Evolutionary conservation across 2,797 vertebrate genomes (phyloP).

Genomic region (Allochrocebus solatus): DNA sequence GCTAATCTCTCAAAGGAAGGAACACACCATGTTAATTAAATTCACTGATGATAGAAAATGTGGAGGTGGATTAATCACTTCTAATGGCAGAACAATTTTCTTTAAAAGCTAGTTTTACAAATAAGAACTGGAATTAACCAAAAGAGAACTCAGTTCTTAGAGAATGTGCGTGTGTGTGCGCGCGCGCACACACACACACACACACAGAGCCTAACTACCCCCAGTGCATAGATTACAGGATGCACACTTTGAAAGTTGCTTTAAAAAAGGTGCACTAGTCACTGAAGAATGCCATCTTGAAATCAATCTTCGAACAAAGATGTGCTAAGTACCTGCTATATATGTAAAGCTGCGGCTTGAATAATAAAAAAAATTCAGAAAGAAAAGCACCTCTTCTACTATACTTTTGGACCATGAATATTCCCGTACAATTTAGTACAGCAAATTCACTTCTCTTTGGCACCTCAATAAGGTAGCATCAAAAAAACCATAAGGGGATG

Average conservation of each 20-base stretch:
- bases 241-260: background rate
- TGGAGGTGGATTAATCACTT: constrained; percentile 58
- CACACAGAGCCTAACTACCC: background rate
- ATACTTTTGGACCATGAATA: background rate
- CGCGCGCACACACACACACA: fast-evolving
- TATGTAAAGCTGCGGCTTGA: background rate
- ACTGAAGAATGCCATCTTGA: background rate
- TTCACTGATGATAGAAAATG: constrained; percentile 61
- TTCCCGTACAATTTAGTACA: background rate
- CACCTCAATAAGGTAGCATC: background rate
- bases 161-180: fast-evolving
- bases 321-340: background rate
- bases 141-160: constrained; percentile 1
- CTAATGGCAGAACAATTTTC: constrained; percentile 53
- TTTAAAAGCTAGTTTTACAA: constrained; percentile 62
- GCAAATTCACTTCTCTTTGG: background rate
- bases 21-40: constrained; percentile 57
- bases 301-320: background rate
- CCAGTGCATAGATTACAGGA: background rate
- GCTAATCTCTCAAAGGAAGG: constrained; percentile 59
- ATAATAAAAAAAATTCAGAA: background rate
- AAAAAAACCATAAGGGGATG: background rate
- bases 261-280: background rate
- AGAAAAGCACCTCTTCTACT: background rate
- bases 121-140: constrained; percentile 52